Base-by-base conservation (phyloP, 2,113 vertebrate genomes). In the Zosterops japonicus region DNA sequence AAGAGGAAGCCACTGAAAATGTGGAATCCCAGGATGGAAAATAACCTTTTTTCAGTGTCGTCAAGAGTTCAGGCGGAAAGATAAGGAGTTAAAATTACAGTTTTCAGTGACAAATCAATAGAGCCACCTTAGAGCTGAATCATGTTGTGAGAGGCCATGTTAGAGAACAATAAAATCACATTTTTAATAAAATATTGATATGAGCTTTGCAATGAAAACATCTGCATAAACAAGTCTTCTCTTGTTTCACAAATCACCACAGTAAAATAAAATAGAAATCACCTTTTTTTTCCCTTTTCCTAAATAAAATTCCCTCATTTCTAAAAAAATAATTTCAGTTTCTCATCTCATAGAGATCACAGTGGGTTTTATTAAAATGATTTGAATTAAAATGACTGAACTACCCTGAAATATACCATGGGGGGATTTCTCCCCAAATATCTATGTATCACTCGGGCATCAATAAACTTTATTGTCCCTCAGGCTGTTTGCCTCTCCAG, bases 31-130 rank as follows among this genome's bases (percentile, higher is more conserved):
- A 70, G 64, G 61, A 29, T 92, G 69, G 87, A 65, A 89, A 82
- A 88, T 68, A 42, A 42, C 59, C 14, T 84, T 64, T 60, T 74
- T 42, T 41, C 5, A 59, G 61, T 5, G 1, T 42, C 61, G 69
- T 12, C 33, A 55, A 55, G 92, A 75, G 78, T 90, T 79, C 67
- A 82, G 60, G 36, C 53, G 87, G 50, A 80, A 79, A 42, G 35
- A 90, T 67, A 50, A 87, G 39, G 33, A 64, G 11, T 39, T 39
- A 49, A 90, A 94, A 94, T 88, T 14, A 14, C 27, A 74, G 21
- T 80, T 93, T 95, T 80, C 84, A 91, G 75, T 85, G 94, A 59
- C 68, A 93, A 83, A 90, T 95, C 91, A 63, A 90, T 90, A 36
- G 56, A 83, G 22, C 19, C 47, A 63, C 50, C 67, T 90, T 65